phyloP scores from a whole-genome alignment of 1,140 invertebrate species.

The Carposina sasakii region DNA sequence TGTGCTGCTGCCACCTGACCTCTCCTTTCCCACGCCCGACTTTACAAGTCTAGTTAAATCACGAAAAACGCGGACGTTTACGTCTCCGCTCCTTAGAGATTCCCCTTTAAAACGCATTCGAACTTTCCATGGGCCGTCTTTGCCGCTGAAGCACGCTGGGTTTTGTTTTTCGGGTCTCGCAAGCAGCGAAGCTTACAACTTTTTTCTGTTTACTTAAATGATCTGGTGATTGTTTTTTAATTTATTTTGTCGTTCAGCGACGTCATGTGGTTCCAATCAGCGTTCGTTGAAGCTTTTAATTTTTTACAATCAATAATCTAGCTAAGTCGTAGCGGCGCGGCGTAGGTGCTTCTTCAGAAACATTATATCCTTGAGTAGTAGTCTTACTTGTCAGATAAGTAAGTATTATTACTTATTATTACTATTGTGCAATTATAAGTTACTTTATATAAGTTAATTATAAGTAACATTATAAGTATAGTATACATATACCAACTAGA shows the following conservation, averaged over 20 bases:
- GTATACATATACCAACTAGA: no score
- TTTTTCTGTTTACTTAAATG: constrained; percentile 68
- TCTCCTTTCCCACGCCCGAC: constrained; percentile 61
- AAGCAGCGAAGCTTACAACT: constrained; percentile 47
- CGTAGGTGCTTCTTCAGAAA: no score
- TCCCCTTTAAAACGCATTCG: constrained; percentile 14
- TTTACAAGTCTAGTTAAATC: constrained; percentile 41
- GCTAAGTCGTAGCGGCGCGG: no score
- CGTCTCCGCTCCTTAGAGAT: constrained; percentile 33
- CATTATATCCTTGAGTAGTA: no score
- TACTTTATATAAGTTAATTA: no score
- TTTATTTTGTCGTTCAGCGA: constrained; percentile 55
- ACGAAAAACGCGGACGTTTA: constrained; percentile 47
- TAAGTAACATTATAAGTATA: no score
- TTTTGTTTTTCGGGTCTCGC: constrained; percentile 55
- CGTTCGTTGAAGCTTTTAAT: constrained; percentile 43
- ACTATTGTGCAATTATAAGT: no score
- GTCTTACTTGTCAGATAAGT: no score
- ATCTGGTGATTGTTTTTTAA: constrained; percentile 71
- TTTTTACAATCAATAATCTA: constrained; percentile 46
- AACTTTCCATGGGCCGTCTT: constrained; percentile 22
- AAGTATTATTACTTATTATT: no score
- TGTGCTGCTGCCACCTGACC: constrained; percentile 66
- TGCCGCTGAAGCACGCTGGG: constrained; percentile 26
- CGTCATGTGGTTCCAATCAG: constrained; percentile 69